Percentiles rank a stretch among this genome's conserved stretches.
Conservation (phyloP, 2,113 vertebrate genomes). For the Archilochus colubris region DNA sequence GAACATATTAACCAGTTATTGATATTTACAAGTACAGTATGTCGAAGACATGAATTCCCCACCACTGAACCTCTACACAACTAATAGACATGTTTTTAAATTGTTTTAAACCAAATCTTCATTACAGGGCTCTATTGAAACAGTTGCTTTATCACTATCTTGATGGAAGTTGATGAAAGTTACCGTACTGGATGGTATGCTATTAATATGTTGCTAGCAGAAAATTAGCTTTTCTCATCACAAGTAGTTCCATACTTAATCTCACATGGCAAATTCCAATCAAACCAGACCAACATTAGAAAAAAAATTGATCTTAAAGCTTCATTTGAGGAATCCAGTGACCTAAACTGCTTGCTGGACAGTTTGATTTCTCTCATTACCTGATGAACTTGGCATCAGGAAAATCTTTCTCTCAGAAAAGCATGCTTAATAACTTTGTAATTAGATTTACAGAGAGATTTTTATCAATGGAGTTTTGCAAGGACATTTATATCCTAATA, state of each 20-base stretch:
- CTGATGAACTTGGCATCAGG: neutral
- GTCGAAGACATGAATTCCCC: neutral
- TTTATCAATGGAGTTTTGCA: neutral
- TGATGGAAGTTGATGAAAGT: neutral
- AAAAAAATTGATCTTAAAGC: neutral
- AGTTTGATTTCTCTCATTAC: neutral
- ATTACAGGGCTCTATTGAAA: neutral
- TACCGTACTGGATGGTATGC: neutral
- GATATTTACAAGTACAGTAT: neutral
- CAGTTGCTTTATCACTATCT: neutral
- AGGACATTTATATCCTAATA: neutral
- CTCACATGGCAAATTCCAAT: neutral
- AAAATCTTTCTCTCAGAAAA: neutral
- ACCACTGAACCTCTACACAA: neutral
- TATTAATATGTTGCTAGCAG: neutral
- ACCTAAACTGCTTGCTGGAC: neutral
- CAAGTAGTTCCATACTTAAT: neutral
- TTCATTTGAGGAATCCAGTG: neutral
- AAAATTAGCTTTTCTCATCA: neutral
- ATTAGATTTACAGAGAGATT: constrained; percentile 2
- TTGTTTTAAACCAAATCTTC: neutral
- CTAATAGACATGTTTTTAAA: neutral
- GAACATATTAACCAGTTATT: neutral
- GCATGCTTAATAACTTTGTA: neutral
- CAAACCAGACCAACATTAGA: neutral